Conservation (phyloP, 2,797 vertebrate genomes). For the Lagocephalus sceleratus region DNA sequence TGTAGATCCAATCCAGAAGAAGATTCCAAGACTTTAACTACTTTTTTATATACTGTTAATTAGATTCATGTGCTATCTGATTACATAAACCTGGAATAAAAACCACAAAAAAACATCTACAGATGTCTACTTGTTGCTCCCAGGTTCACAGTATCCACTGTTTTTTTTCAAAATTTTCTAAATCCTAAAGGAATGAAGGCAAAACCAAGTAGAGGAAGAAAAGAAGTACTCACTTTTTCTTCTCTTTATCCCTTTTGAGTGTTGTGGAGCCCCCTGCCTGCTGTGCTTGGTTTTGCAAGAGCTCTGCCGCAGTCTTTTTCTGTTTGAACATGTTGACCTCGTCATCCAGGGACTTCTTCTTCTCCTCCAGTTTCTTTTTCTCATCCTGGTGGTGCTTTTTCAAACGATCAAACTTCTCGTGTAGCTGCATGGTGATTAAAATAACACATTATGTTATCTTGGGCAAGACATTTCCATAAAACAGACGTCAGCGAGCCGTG, state of each 20-base stretch:
- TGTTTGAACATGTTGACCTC: conserved; percentile 96
- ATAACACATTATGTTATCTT: background rate
- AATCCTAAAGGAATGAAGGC: conserved; percentile 10
- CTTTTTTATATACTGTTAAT: conserved; percentile 3
- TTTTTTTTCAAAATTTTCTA: conserved; percentile 12
- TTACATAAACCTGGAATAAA: no score
- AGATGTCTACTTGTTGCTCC: background rate
- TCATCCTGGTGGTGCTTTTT: conserved; percentile 98
- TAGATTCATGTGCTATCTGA: background rate
- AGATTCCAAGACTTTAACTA: background rate
- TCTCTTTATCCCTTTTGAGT: conserved; percentile 98
- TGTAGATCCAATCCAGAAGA: background rate
- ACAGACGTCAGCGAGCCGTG: background rate
- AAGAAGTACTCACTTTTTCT: conserved; percentile 94
- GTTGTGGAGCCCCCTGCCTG: conserved; percentile 97
- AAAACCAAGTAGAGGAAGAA: conserved; percentile 16
- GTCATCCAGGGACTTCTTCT: conserved; percentile 93
- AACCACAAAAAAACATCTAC: no score
- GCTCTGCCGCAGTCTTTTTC: conserved; percentile 94
- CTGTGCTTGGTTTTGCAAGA: conserved; percentile 91
- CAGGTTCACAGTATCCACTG: no score
- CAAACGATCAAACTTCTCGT: conserved; percentile 96
- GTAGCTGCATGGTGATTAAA: conserved; percentile 75
- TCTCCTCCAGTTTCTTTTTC: conserved; percentile 98
- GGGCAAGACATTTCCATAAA: background rate